Evolutionary conservation across 2,888 invertebrate genomes (phyloP).

Genomic region (Mongoloraphidia duomilia): DNA sequence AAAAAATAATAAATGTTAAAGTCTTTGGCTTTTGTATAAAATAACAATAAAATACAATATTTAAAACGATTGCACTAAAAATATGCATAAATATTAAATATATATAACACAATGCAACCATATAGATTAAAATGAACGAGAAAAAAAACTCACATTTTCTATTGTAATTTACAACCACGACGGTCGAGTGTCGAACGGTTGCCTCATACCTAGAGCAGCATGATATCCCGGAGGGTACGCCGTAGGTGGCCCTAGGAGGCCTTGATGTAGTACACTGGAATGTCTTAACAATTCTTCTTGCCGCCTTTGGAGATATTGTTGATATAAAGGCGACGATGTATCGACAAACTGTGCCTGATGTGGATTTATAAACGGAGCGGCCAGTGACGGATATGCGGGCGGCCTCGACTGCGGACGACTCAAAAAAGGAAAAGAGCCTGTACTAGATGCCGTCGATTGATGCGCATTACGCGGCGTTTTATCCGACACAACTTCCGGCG

Average conservation of each 20-base stretch:
- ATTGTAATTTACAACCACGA: conserved; percentile 44
- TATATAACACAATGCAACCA: background rate
- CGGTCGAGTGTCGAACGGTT: conserved; percentile 53
- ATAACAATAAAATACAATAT: background rate
- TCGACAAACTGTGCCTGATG: conserved; percentile 37
- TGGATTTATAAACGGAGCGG: conserved; percentile 43
- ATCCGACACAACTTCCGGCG: conserved; percentile 32
- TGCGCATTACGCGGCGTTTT: conserved; percentile 32
- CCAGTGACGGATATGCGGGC: conserved; percentile 37
- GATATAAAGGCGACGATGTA: conserved; percentile 51
- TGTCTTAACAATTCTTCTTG: conserved; percentile 45
- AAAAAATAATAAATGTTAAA: no score
- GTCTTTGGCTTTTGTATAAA: background rate
- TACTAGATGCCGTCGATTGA: conserved; percentile 33
- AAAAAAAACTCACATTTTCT: conserved; percentile 12
- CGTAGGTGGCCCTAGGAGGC: conserved; percentile 26
- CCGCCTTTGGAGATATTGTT: conserved; percentile 51
- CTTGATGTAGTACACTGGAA: conserved; percentile 32
- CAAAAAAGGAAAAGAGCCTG: conserved; percentile 25
- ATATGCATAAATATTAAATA: background rate
- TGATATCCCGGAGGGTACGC: conserved; percentile 50
- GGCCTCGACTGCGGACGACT: conserved; percentile 37
- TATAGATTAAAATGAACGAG: background rate
- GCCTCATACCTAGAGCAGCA: conserved; percentile 47
- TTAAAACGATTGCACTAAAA: background rate